Evolutionary conservation across 2,797 vertebrate species (phyloP).

Genomic region (Dendrocincla fuliginosa): DNA sequence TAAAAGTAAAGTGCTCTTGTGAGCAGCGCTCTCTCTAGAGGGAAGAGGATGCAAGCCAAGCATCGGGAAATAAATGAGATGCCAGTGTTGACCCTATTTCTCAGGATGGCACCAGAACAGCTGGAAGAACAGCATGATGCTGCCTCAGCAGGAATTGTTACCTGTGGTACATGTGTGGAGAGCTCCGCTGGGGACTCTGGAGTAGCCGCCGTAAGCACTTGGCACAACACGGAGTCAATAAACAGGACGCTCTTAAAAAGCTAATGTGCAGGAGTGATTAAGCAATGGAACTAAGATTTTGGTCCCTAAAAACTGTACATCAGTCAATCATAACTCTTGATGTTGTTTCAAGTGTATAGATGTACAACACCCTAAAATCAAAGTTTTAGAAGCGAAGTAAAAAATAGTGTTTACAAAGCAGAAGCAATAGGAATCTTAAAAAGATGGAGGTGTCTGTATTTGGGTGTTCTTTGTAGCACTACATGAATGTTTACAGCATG

Average conservation of each 20-base stretch:
- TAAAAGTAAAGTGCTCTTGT: constrained; percentile 24
- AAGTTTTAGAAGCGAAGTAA: not conserved
- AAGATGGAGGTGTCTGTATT: not conserved
- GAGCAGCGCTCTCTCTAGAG: not conserved
- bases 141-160: constrained; percentile 61
- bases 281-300: not conserved
- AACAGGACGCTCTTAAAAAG: constrained; percentile 43
- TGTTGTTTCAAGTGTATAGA: not conserved
- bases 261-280: constrained; percentile 10
- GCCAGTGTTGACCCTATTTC: constrained; percentile 49
- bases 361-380: not conserved
- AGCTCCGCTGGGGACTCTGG: not conserved
- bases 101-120: constrained; percentile 49
- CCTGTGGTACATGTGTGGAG: not conserved
- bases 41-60: constrained; percentile 53
- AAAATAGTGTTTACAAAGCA: not conserved
- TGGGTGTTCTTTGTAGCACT: not conserved
- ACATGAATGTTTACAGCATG: not conserved
- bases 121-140: constrained; percentile 48
- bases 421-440: not conserved
- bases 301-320: not conserved
- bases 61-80: constrained; percentile 64
- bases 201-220: constrained; percentile 20
- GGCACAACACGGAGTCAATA: constrained; percentile 28
- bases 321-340: not conserved